phyloP scores from a whole-genome alignment of 2,113 vertebrate species.

The Hepsetus odoe region DNA sequence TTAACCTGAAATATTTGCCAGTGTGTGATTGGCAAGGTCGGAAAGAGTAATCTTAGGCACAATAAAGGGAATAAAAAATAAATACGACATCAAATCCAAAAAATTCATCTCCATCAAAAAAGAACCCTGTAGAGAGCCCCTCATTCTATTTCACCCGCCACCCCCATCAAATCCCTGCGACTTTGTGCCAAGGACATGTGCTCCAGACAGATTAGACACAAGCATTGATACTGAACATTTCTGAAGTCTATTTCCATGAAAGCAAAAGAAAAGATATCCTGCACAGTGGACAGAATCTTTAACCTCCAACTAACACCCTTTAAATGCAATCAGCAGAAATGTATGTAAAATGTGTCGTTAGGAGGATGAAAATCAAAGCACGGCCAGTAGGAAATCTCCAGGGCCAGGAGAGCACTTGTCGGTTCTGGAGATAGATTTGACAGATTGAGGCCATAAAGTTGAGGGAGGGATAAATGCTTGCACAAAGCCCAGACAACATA shows the following conservation, averaged over 20 bases:
- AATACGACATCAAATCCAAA: constrained; percentile 43
- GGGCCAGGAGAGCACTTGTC: constrained; percentile 26
- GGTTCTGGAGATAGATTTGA: constrained; percentile 42
- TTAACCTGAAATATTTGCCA: constrained; percentile 6
- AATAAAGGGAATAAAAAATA: constrained; percentile 36
- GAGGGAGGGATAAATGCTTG: constrained; percentile 46
- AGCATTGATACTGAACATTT: constrained; percentile 20
- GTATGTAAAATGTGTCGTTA: constrained; percentile 18
- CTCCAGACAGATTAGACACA: constrained; percentile 55
- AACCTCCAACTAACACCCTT: not conserved
- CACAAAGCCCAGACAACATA: constrained; percentile 56
- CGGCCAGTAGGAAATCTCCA: constrained; percentile 33
- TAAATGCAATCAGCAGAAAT: constrained; percentile 20
- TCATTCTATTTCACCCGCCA: constrained; percentile 40
- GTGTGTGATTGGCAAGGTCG: constrained; percentile 52
- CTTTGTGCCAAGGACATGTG: constrained; percentile 61
- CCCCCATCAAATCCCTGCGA: constrained; percentile 58
- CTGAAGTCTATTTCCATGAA: constrained; percentile 1
- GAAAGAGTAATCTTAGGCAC: constrained; percentile 33
- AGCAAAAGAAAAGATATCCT: not conserved
- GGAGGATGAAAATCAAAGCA: constrained; percentile 30
- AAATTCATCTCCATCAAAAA: constrained; percentile 49
- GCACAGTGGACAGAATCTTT: not conserved
- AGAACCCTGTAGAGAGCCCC: constrained; percentile 27
- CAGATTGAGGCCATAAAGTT: constrained; percentile 44